phyloP scores from a whole-genome alignment of 2,888 invertebrate species.

The Quadroppia sp. region DNA sequence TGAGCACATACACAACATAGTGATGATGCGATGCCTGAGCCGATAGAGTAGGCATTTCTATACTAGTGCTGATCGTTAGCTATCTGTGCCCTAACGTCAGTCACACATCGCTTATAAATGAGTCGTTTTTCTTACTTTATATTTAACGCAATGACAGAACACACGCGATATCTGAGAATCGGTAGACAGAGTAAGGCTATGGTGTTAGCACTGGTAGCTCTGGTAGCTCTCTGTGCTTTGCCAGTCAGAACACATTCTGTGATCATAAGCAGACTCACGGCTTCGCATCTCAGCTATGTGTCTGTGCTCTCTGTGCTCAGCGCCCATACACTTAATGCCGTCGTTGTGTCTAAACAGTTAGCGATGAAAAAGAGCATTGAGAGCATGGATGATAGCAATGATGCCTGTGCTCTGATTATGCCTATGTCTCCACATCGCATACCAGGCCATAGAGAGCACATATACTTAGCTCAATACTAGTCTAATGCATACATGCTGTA shows the following conservation, averaged over 20 bases:
- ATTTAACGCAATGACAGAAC: slow-evolving; percentile 13
- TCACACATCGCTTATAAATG: slow-evolving; percentile 15
- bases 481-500: background rate
- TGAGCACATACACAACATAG: too few species aligned
- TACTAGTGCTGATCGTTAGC: slow-evolving; percentile 10
- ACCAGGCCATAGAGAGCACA: background rate
- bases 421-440: background rate
- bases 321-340: slow-evolving; percentile 24
- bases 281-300: background rate
- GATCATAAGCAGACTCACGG: slow-evolving; percentile 34
- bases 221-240: slow-evolving; percentile 6
- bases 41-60: slow-evolving; percentile 13
- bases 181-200: background rate
- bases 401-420: background rate
- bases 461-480: background rate
- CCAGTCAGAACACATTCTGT: slow-evolving; percentile 26
- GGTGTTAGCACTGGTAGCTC: background rate
- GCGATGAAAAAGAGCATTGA: background rate
- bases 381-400: slow-evolving; percentile 22
- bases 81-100: slow-evolving; percentile 9
- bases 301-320: background rate
- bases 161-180: background rate
- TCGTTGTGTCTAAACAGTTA: background rate
- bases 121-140: background rate
- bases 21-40: slow-evolving; percentile 5